phyloP scores from a whole-genome alignment of 2,888 invertebrate species.

The Melanotus villosus region DNA sequence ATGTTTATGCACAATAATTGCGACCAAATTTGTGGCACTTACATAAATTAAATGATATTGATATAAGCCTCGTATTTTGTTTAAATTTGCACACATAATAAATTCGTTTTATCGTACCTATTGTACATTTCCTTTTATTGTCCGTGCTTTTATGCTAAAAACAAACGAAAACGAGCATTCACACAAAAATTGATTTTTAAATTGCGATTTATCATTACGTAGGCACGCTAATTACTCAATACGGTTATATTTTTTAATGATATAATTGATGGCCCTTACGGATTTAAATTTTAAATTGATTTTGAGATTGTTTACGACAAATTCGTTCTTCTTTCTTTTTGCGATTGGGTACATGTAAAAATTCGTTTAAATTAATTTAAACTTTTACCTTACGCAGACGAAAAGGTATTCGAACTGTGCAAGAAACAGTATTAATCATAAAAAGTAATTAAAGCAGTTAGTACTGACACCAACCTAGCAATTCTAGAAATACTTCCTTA shows the following conservation, averaged over 20 bases:
- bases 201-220: conserved; percentile 16
- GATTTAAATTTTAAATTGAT: conserved; percentile 24
- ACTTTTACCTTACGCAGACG: too few relatives aligned
- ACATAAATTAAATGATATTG: conserved; percentile 67
- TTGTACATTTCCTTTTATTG: conserved; percentile 56
- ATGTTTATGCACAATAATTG: conserved; percentile 67
- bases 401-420: too few relatives aligned
- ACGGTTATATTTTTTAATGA: conserved; percentile 15
- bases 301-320: conserved; percentile 23
- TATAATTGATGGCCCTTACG: conserved; percentile 17
- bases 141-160: neutral
- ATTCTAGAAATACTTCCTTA: too few relatives aligned
- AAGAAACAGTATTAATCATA: too few relatives aligned
- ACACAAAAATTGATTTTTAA: neutral
- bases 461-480: too few relatives aligned
- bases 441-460: too few relatives aligned
- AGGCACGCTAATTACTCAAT: conserved; percentile 11
- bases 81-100: conserved; percentile 64
- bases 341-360: too few relatives aligned
- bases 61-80: conserved; percentile 66
- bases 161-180: neutral
- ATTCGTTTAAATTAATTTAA: too few relatives aligned
- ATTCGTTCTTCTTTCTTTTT: conserved; percentile 13
- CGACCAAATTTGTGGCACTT: conserved; percentile 63
- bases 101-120: conserved; percentile 60